A percentile compares a stretch with the other conserved stretches of the same genome.
Evolutionary conservation across 2,888 invertebrate genomes (phyloP).

Genomic region (Automeris io): DNA sequence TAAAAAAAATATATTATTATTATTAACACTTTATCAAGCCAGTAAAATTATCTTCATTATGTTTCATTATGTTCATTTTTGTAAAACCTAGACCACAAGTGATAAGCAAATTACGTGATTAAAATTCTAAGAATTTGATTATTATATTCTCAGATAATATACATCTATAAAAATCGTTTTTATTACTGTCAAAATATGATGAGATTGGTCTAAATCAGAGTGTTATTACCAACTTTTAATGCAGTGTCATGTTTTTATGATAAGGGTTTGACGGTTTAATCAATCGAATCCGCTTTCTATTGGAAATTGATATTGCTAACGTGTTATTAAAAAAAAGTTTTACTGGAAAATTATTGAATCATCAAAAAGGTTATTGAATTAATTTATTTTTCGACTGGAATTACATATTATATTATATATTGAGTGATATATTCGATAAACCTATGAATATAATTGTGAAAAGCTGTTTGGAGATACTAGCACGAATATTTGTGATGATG

Average conservation of each 20-base stretch:
- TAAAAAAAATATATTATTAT: no score
- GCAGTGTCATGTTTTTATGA: constrained; percentile 4
- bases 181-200: not conserved
- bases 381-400: not conserved
- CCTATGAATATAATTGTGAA: no score
- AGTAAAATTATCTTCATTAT: no score
- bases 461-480: no score
- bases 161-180: no score
- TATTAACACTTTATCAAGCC: no score
- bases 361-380: not conserved
- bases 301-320: not conserved
- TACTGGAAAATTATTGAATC: not conserved
- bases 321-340: not conserved
- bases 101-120: no score
- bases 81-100: no score
- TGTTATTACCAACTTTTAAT: constrained; percentile 8
- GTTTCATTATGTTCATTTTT: no score
- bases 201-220: not conserved
- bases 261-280: constrained; percentile 5
- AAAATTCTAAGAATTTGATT: no score
- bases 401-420: not conserved
- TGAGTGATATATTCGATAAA: no score
- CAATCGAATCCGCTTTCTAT: not conserved
- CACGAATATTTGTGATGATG: not conserved
- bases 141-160: no score